Base-by-base conservation (phyloP, 1,140 invertebrate species). In the Mesaphorura yosii region DNA sequence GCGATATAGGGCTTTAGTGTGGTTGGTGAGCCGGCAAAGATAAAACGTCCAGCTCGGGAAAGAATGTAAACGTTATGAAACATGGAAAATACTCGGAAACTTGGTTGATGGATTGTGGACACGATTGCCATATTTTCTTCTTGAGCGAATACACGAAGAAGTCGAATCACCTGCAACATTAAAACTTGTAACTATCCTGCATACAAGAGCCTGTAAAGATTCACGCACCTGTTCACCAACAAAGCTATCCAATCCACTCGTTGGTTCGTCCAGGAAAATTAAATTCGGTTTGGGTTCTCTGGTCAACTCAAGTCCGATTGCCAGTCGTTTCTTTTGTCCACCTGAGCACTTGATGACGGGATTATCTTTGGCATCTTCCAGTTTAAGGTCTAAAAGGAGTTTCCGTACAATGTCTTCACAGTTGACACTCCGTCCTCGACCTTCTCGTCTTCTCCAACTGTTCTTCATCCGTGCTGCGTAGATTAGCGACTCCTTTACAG, bases 241-340 rank as follows among this genome's bases (percentile, higher is more conserved):
- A 42, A n/a, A 39, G 31, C 54, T 56, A 17, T 56, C 54, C 20
- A 56, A 46, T 20, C 54, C 48, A 2, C 26, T 51, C 0, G 39
- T 44, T 0, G 48, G 48, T 17, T 56, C 54, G 31, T 56, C 54
- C 12, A 56, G 34, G 1, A 56, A 23, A 1, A 56, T 26, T 27
- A 46, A 51, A 34, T 56, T 25, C 1, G 54, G 54, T 28, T 56
- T 56, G 2, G 17, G 1, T 15, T 25, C 42, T 1, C 28, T 22
- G 1, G 48, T 29, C 17, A 56, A 28, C 19, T 56, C 54, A 41
- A 51, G 15, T 0, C 46, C 54, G 29, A 56, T 38, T 15, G 54
- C 54, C 5, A 56, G 20, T 20, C 48, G 17, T 28, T 56, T 56
- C 23, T 39, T 56, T 42, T 56, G 37, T 14, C 48, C 54, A 15